phyloP scores from a whole-genome alignment of 2,888 invertebrate species.

The Lasioglossum zephyrum region DNA sequence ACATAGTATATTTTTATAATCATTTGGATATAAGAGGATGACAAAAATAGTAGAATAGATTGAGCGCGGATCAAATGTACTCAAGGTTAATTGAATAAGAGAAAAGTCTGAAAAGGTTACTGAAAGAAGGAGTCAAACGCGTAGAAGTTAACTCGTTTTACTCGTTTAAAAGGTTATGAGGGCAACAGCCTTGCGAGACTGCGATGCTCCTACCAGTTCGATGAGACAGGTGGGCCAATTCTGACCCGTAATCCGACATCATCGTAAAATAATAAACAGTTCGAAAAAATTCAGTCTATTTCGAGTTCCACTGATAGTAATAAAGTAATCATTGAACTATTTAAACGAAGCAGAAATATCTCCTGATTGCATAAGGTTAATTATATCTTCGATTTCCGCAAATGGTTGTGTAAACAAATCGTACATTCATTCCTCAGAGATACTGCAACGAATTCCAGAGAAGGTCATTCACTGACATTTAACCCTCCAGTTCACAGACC shows the following conservation, averaged over 20 bases:
- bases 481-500: neutral
- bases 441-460: neutral
- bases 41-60: neutral
- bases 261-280: neutral
- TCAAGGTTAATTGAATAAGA: neutral
- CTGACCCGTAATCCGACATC: neutral
- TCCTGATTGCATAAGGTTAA: too few species aligned
- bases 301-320: neutral
- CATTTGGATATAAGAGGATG: neutral
- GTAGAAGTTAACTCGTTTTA: neutral
- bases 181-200: neutral
- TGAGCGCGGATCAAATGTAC: neutral
- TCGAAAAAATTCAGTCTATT: neutral
- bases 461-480: neutral
- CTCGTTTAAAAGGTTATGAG: slow-evolving; percentile 1
- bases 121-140: neutral
- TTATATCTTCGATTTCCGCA: too few species aligned
- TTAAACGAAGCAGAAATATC: too few species aligned
- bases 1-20: neutral
- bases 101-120: neutral
- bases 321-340: neutral
- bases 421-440: neutral
- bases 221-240: neutral
- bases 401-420: neutral
- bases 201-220: neutral